Base-by-base conservation (phyloP, 2,797 vertebrate genomes). In the Coendou prehensilis region DNA sequence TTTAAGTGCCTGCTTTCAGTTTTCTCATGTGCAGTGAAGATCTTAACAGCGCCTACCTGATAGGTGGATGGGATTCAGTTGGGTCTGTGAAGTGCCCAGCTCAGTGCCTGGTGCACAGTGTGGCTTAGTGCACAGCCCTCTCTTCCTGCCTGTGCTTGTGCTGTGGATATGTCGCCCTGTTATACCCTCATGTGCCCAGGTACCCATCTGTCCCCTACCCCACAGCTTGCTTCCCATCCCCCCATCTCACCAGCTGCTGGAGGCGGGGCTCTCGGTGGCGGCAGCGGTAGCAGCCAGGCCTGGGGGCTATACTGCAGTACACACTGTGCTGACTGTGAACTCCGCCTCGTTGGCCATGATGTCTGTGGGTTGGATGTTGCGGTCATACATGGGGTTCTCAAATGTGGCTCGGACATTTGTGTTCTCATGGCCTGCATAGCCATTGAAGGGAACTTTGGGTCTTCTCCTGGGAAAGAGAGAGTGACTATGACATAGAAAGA, bases 271-370 rank as follows among this genome's bases (percentile, higher is more conserved):
- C 98, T 98, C 97, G n/a, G 97, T 76, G 89, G 94, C 78, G 23
- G 80, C 22, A 80, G 91, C 57, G 28, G 83, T 15, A 64, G 94
- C 97, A 69, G 0, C 98, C 97, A 96, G 98, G 96, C 98, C 96
- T 9, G 98, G 98, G 28, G 97, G 99, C 99, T 99, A 99, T 99
- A 99, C 99, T 0, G 99, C 99, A 1, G 99, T 99, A 98, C 99
- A 99, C 98, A 99, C 99, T 5, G 99, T 99, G 99, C 99, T 99
- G 98, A 99, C 99, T 47, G 99, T 99, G 98, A 99, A 99, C 99
- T 99, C 99, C 0, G 99, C 99, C 98, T 99, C 99, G 8, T 98
- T 99, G 97, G 99, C 98, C 99, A 99, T 98, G 98, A 99, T 99
- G 98, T 99, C 99, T 0, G 99, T 99, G 96, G 99, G 99, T 91